A percentile compares a stretch with the other conserved stretches of the same genome.
These are phyloP conservation scores for Centropristis striata DNA, from an alignment of 2,113 vertebrate genomes.

Conservation along the genomic window DNA sequence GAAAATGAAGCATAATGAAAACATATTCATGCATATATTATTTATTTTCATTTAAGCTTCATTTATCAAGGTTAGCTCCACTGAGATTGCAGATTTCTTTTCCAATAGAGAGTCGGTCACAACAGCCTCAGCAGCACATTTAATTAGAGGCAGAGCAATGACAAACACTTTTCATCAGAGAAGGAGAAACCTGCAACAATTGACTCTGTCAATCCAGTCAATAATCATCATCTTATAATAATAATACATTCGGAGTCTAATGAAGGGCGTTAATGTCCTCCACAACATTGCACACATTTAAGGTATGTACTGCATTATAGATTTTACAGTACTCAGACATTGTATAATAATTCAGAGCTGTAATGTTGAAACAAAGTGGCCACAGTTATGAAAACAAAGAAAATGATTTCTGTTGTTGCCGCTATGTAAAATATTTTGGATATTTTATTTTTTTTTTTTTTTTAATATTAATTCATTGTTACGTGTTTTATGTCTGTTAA, in stretches of 20 bases:
- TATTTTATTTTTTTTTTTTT: no score
- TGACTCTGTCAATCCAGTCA: background rate
- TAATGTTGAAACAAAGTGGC: no score
- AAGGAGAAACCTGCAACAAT: background rate
- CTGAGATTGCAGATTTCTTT: background rate
- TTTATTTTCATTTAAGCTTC: background rate
- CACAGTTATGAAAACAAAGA: no score
- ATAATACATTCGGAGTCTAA: background rate
- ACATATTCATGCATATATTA: background rate
- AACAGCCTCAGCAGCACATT: constrained; percentile 3
- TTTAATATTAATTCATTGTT: no score
- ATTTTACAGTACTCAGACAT: background rate
- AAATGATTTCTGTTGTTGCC: no score
- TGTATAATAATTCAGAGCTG: no score
- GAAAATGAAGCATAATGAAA: background rate
- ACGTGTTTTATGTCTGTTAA: no score
- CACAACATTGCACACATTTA: background rate
- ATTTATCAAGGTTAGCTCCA: constrained; percentile 18
- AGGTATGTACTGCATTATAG: background rate
- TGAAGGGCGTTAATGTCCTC: background rate
- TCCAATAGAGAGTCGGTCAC: background rate
- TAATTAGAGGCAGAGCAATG: background rate
- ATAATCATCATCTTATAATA: background rate
- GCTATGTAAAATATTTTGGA: no score
- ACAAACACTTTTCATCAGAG: background rate